A percentile compares a stretch with the other conserved stretches of the same genome.
Conservation (phyloP, 2,797 vertebrate genomes). For the Phyllotis vaccarum region DNA sequence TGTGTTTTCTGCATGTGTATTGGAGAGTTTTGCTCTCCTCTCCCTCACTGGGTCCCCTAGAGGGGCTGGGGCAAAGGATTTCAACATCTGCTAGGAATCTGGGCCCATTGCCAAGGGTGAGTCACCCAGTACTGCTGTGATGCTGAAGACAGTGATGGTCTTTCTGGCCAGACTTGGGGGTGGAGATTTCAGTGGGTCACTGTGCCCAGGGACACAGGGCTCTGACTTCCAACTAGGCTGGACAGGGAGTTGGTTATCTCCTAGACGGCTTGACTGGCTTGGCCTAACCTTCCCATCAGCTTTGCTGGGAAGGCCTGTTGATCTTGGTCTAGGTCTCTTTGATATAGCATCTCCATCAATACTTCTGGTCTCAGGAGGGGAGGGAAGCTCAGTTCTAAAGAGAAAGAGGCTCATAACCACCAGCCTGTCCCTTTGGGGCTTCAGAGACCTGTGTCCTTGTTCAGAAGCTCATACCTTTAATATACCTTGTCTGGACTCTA, state of each 20-base stretch:
- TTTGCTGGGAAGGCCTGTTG: neutral
- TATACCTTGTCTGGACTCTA: neutral
- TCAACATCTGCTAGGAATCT: slow-evolving; percentile 85
- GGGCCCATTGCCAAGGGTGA: slow-evolving; percentile 78
- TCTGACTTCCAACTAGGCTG: neutral
- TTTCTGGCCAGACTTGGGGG: slow-evolving; percentile 74
- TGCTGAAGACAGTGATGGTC: slow-evolving; percentile 73
- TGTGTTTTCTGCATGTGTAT: neutral
- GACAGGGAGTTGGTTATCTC: neutral
- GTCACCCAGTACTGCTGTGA: slow-evolving; percentile 71
- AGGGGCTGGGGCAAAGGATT: slow-evolving; percentile 73
- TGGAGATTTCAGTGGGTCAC: slow-evolving; percentile 47
- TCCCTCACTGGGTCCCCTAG: slow-evolving; percentile 57
- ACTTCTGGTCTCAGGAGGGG: neutral
- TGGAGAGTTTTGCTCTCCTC: slow-evolving; percentile 20
- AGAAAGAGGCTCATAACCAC: neutral
- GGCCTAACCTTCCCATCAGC: neutral
- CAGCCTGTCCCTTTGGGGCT: neutral
- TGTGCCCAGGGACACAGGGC: slow-evolving; percentile 24
- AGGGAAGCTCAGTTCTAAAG: neutral
- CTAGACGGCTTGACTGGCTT: neutral
- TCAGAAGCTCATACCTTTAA: neutral
- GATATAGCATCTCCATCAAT: neutral
- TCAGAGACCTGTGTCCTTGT: neutral
- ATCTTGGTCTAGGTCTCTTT: neutral